Conservation (phyloP, 2,797 vertebrate genomes). For the Danionella dracula region DNA sequence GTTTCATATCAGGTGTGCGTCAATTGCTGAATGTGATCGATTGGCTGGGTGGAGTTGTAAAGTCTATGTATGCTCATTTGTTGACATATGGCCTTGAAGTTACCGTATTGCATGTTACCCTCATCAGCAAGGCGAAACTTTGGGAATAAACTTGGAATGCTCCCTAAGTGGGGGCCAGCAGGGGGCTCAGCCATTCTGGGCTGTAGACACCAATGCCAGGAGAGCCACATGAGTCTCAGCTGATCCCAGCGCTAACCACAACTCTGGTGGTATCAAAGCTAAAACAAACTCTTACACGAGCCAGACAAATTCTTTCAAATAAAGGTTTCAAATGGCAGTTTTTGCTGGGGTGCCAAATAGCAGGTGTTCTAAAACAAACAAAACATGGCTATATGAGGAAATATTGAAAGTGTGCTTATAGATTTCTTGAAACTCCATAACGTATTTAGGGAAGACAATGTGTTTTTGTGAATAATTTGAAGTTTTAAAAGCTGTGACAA, state of each 20-base stretch:
- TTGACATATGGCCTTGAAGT: slow-evolving; percentile 18
- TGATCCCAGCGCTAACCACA: slow-evolving; percentile 56
- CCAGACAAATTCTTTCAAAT: not conserved
- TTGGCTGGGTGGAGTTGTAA: slow-evolving; percentile 33
- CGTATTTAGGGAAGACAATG: no score
- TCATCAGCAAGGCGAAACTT: slow-evolving; percentile 39
- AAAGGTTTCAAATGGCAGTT: not conserved
- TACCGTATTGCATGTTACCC: slow-evolving; percentile 32
- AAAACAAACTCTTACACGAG: not conserved
- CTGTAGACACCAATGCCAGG: slow-evolving; percentile 62
- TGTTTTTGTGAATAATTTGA: no score
- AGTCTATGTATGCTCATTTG: slow-evolving; percentile 10
- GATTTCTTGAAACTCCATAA: no score
- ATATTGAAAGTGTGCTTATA: not conserved
- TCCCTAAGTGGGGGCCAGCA: slow-evolving; percentile 64
- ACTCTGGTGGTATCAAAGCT: not conserved
- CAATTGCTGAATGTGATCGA: slow-evolving; percentile 43
- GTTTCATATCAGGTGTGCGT: slow-evolving; percentile 49
- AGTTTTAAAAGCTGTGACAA: no score
- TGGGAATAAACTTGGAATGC: slow-evolving; percentile 72
- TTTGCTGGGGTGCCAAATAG: not conserved
- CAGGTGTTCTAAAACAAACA: not conserved
- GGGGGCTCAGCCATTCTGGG: slow-evolving; percentile 63
- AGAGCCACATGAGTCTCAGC: slow-evolving; percentile 73
- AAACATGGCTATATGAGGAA: not conserved